Evolutionary conservation across 1,140 invertebrate genomes (phyloP), one percentile per base, ranked within the genome.

Genomic region (Tribolium castaneum): DNA sequence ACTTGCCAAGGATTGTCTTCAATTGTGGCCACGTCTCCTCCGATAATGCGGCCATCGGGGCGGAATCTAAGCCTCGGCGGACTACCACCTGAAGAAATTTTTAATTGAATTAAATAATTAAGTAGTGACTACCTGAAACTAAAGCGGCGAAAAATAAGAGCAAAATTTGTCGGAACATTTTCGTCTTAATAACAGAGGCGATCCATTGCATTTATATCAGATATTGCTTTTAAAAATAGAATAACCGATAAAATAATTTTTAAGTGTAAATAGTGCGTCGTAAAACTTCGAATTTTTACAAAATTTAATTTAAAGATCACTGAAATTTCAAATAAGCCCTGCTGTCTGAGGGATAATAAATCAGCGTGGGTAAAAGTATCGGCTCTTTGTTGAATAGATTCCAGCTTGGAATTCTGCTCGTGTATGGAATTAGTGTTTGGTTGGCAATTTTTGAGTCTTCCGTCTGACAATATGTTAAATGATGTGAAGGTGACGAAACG

Each of bases 1-100:
- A 75, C 72, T 56, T 75, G 72, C 72, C 72, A 75, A n/a, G 72
- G 72, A 22, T 75, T 54, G 9, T 56, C 5, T 39, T 75, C 72
- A 19, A 75, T 56, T 25, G 72, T 75, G 3, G 51, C 34, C 12
- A 22, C 52, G 59, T 56, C 51, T 16, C 72, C 72, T 14, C 72
- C 72, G 6, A 75, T 22, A n/a, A 75, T 75, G 39, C 72, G 22
- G 2, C 25, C 25, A 56, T 75, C n/a, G 7, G 39, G 70, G n/a
- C 13, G 52, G 5, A 35, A 14, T 35, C 22, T 9, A 6, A 9
- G 3, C n/a, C 4, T 5, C 1, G 22, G 71, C 12, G 14, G 49
- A 12, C 6, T 19, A 25, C 25, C 10, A 54, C 49, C 49, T 73
- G 14, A 30, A 25, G 1, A 34, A 6, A 52, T 34, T 30, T 52